Conservation (phyloP, 2,888 invertebrate species). For the Ophraella communa region DNA sequence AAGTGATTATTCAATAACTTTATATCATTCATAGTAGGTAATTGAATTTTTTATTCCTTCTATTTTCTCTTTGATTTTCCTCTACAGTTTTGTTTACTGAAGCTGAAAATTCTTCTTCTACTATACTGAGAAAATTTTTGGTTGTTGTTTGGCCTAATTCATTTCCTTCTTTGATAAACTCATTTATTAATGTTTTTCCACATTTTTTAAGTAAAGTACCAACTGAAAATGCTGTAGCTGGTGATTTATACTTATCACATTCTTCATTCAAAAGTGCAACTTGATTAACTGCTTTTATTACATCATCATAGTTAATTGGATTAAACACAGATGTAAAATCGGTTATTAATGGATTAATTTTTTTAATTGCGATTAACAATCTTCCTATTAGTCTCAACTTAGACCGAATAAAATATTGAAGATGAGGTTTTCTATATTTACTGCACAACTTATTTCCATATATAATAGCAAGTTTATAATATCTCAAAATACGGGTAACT, state of each 20-base stretch:
- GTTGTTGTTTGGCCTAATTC: slow-evolving; percentile 8
- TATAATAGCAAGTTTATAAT: slow-evolving; percentile 17
- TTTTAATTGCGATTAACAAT: slow-evolving; percentile 4
- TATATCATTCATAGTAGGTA: slow-evolving; percentile 12
- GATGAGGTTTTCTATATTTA: slow-evolving; percentile 18
- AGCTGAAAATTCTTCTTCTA: slow-evolving; percentile 9
- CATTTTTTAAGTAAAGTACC: slow-evolving; percentile 17
- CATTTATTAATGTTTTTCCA: slow-evolving; percentile 16
- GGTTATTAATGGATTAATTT: slow-evolving; percentile 8
- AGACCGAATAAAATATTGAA: slow-evolving; percentile 8
- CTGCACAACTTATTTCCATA: slow-evolving; percentile 17
- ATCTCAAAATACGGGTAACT: slow-evolving; percentile 2
- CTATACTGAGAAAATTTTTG: slow-evolving; percentile 14
- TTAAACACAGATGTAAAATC: slow-evolving; percentile 14
- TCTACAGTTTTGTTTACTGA: slow-evolving; percentile 23
- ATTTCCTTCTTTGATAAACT: slow-evolving; percentile 13
- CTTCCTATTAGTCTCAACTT: slow-evolving; percentile 14
- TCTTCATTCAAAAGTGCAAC: slow-evolving; percentile 11
- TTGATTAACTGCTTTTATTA: slow-evolving; percentile 14
- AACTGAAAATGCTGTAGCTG: slow-evolving; percentile 8
- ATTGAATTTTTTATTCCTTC: slow-evolving; percentile 8
- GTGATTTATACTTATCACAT: slow-evolving; percentile 10
- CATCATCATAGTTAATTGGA: slow-evolving; percentile 12
- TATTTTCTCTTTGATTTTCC: slow-evolving; percentile 20
- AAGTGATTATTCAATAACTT: slow-evolving; percentile 10